Conservation (phyloP, 2,888 invertebrate genomes). For the Candidula unifasciata region DNA sequence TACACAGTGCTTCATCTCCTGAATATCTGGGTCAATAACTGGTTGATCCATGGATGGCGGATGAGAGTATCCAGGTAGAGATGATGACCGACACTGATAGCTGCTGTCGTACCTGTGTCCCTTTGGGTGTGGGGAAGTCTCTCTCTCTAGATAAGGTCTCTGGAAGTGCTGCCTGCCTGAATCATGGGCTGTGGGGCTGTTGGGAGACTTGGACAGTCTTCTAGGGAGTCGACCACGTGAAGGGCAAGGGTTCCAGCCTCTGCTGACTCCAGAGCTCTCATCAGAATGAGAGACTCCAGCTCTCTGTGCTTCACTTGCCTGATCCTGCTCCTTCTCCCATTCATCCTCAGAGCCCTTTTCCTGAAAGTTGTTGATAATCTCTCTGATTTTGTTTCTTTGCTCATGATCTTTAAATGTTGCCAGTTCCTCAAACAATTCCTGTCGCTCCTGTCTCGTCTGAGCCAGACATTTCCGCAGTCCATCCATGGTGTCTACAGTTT, state of each 20-base stretch:
- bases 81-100: background rate
- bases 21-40: constrained; percentile 19
- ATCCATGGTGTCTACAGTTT: constrained; percentile 66
- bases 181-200: no score
- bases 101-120: constrained; percentile 53
- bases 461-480: constrained; percentile 66
- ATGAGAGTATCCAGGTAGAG: background rate
- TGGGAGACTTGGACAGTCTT: no score
- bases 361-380: constrained; percentile 63
- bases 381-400: constrained; percentile 60
- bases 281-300: constrained; percentile 5
- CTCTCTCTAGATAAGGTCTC: constrained; percentile 55
- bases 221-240: no score
- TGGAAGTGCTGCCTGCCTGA: background rate
- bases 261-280: background rate
- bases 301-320: background rate
- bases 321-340: constrained; percentile 54
- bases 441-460: constrained; percentile 66
- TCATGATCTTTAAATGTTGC: constrained; percentile 57
- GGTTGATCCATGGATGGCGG: background rate
- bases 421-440: constrained; percentile 64
- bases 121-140: constrained; percentile 70
- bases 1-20: constrained; percentile 30
- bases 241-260: background rate
- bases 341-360: constrained; percentile 65